These are phyloP conservation scores for Eremophila alpestris DNA, from an alignment of 2,797 vertebrate species.

Conservation along the genomic window DNA sequence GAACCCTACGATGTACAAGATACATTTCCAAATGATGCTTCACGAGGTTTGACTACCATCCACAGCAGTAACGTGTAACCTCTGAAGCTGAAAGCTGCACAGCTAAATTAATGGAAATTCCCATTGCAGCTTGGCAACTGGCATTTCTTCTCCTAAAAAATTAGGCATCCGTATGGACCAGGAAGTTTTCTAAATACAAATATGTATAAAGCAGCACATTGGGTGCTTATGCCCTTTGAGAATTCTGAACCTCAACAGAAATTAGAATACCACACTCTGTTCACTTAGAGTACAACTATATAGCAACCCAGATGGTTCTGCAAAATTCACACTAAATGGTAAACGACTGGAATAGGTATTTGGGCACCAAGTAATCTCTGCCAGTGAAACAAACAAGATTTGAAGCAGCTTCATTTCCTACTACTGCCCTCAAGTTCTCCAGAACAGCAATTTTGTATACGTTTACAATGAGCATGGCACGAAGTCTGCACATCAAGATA, in stretches of 20 bases:
- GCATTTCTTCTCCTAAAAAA: neutral
- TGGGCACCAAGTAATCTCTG: neutral
- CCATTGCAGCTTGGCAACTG: neutral
- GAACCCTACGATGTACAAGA: neutral
- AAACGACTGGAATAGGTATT: neutral
- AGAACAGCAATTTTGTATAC: neutral
- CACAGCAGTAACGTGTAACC: neutral
- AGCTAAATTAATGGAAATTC: neutral
- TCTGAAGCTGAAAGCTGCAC: neutral
- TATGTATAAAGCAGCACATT: neutral
- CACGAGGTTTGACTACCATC: rapidly evolving
- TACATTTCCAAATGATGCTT: neutral
- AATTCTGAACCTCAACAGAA: neutral
- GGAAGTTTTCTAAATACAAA: neutral
- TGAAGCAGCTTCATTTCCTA: neutral
- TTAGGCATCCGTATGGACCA: neutral
- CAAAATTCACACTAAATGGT: neutral
- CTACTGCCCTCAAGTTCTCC: neutral
- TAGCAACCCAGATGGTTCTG: neutral
- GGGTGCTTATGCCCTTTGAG: neutral
- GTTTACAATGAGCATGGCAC: neutral
- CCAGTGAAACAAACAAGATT: neutral
- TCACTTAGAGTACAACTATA: neutral
- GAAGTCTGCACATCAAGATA: neutral
- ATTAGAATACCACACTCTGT: rapidly evolving